Base-by-base conservation (phyloP, 2,888 invertebrate genomes). In the Rotaria macrura region DNA sequence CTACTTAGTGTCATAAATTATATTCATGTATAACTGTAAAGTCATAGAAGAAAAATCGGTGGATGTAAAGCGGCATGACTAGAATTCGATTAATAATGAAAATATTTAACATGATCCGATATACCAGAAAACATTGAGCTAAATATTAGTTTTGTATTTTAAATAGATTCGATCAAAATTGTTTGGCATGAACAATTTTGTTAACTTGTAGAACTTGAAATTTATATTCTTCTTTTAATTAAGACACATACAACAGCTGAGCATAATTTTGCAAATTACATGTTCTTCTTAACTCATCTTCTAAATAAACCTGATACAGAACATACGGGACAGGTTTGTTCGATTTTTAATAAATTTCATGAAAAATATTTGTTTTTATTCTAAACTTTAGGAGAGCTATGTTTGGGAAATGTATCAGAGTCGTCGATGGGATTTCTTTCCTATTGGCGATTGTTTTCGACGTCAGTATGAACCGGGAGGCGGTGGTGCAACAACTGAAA, bases 211-310 rank as follows among this genome's bases (percentile, higher is more conserved):
- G 10, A 43, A 43, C 5, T 43, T 7, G 10, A 43, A 43, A 7
- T 47, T 9, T 6, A 2, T 47, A 12, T 47, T 10, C 6, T 52
- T 23, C 23, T 23, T 23, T 52, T 23, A 29, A 25, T 65, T 34
- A 20, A 65, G 65, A 65, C 96, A 4, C 99, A 99, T 92, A 97
- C 97, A 85, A 95, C 95, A 89, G 94, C 98, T 89, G 99, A 99
- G 91, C 99, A 99, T 91, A 99, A 99, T 92, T 93, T 99, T 88
- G 99, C 99, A 38, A 99, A 99, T 92, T 99, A 99, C 93, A 96
- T 99, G 98, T 95, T 99, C 94, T 99, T 99, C 94, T 93, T 99
- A 87, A 99, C 99, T 97, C 99, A 99, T 93, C 94, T 99, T 90
- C 99, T 99, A 90, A 99, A 99, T 91, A 99, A 99, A 92, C 99